Conservation (phyloP, 2,888 invertebrate genomes). For the Microchrysa polita region DNA sequence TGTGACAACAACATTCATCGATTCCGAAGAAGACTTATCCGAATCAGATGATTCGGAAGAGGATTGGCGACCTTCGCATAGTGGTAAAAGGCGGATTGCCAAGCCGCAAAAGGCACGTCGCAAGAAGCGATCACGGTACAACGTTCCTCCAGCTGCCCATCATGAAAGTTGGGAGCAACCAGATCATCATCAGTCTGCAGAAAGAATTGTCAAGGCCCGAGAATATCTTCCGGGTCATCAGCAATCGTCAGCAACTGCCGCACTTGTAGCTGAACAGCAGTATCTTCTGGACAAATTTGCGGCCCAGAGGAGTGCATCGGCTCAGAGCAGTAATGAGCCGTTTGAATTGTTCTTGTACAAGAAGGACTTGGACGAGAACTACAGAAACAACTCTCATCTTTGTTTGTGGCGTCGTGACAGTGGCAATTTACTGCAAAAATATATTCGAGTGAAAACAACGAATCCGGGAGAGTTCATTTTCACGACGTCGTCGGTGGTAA, state of each 20-base stretch:
- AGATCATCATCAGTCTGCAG: not conserved
- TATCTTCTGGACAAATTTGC: constrained; percentile 8
- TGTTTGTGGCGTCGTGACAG: constrained; percentile 64
- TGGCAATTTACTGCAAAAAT: constrained; percentile 62
- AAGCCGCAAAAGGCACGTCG: constrained; percentile 26
- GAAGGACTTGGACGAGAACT: constrained; percentile 59
- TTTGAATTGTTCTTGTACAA: constrained; percentile 60
- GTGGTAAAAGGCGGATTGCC: constrained; percentile 39
- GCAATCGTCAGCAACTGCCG: not conserved
- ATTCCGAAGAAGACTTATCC: constrained; percentile 63
- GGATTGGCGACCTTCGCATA: constrained; percentile 62
- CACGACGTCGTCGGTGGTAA: constrained; percentile 64
- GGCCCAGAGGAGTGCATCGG: constrained; percentile 26
- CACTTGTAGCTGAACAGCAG: constrained; percentile 16
- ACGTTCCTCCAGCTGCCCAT: not conserved
- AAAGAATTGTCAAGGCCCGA: not conserved
- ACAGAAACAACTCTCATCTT: constrained; percentile 58
- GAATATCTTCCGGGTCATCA: not conserved
- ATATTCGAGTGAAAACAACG: constrained; percentile 60
- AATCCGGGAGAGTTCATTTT: constrained; percentile 60
- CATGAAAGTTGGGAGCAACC: not conserved
- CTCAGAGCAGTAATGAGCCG: constrained; percentile 21
- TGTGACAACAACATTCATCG: constrained; percentile 63
- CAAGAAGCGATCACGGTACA: constrained; percentile 11
- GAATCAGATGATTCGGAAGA: constrained; percentile 64